Base-by-base conservation (phyloP, 2,113 vertebrate species). In the Seriola aureovittata region DNA sequence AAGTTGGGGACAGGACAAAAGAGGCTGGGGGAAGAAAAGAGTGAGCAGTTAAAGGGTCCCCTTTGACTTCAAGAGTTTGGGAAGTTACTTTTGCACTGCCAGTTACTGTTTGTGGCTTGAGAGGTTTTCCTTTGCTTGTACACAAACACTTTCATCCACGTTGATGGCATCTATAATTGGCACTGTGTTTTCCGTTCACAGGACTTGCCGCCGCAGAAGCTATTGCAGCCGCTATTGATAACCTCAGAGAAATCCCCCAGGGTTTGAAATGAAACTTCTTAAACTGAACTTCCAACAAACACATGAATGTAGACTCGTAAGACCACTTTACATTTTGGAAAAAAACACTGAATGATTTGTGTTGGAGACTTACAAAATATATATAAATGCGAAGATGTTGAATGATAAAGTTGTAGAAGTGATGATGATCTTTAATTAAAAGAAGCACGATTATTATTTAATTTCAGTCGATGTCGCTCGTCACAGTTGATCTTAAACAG, bases 1-100 rank as follows among this genome's bases (percentile, higher is more conserved):
- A 95, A 93, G 93, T 89, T 91, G 88, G 87, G 86, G 87, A 90
- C 90, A 91, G 90, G 91, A 94, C 93, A 93, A 94, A 94, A 92
- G 89, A 92, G 81, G 73, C 85, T 69, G 81, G 68, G 83, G 83
- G 82, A 92, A 88, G 88, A 93, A 92, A 92, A 80, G 84, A 80
- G 76, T 59, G 75, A 80, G 85, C 78, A 50, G 85, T 92, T 86
- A 86, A 93, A 91, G 91, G 78, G 75, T 83, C 80, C 80, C 88
- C 90, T 93, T 91, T 93, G 88, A 93, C 91, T 91, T 84, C 70
- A 92, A 88, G 83, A 93, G 83, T 92, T 90, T 69, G 70, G 76
- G 71, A 88, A 93, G 91, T 91, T 90, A 91, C 84, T 91, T 87
- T 91, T 90, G 80, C 74, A 8, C 71, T 89, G 85, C 85, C 89